Evolutionary conservation across 1,140 invertebrate species (phyloP).

Genomic region (Cryptotermes secundus): DNA sequence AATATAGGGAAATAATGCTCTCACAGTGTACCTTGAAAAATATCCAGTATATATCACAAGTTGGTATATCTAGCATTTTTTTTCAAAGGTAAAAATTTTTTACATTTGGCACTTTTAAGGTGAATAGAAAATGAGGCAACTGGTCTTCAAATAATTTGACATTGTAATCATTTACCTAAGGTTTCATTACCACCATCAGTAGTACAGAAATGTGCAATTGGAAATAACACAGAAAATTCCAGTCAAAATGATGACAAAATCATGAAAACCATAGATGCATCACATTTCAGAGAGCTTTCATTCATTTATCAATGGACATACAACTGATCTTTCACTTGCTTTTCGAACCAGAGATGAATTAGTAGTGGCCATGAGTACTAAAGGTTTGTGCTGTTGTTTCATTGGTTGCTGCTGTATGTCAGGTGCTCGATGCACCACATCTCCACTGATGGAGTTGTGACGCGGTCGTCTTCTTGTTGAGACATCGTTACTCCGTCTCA

Average conservation of each 20-base stretch:
- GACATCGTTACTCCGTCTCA: neutral
- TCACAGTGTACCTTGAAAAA: too few species aligned
- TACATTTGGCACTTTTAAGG: too few species aligned
- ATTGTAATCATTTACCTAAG: too few species aligned
- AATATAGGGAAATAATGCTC: too few species aligned
- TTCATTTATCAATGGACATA: conserved; percentile 15
- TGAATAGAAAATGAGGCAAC: too few species aligned
- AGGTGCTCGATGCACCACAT: neutral
- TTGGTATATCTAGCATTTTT: too few species aligned
- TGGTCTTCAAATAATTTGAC: too few species aligned
- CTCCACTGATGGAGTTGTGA: conserved; percentile 31
- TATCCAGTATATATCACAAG: too few species aligned
- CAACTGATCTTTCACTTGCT: neutral
- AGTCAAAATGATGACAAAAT: neutral
- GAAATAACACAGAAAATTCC: neutral
- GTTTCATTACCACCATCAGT: too few species aligned
- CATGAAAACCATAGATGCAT: too few species aligned
- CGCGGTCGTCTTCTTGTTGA: conserved; percentile 31
- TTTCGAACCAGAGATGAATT: neutral
- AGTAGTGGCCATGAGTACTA: neutral
- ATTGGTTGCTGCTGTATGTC: neutral
- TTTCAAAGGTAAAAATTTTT: too few species aligned
- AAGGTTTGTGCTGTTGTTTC: neutral
- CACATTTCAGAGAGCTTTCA: neutral
- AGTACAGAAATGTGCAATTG: too few species aligned